Percentiles rank a stretch among this genome's conserved stretches.
Conservation (phyloP, 2,113 vertebrate genomes). For the Noctilio leporinus region DNA sequence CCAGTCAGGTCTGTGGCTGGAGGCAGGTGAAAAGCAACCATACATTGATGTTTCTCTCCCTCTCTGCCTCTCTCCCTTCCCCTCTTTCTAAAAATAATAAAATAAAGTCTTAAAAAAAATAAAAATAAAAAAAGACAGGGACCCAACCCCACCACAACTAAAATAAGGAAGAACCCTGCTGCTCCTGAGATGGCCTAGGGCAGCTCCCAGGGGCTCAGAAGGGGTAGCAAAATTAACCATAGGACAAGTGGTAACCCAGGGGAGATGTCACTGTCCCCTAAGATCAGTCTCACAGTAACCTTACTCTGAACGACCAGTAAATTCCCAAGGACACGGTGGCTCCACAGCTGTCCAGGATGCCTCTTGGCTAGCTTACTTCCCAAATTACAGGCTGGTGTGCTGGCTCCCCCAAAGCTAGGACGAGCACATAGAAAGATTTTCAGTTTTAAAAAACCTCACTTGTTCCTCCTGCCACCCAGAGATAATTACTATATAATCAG, state of each 20-base stretch:
- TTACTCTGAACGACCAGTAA: neutral
- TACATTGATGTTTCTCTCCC: too few relatives aligned
- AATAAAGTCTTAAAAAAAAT: too few relatives aligned
- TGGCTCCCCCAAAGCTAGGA: neutral
- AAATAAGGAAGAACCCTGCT: neutral
- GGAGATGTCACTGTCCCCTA: neutral
- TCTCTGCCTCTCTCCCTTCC: too few relatives aligned
- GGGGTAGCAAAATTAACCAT: neutral
- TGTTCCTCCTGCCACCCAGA: neutral
- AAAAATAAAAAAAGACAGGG: too few relatives aligned
- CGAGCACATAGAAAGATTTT: neutral
- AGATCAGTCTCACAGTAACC: neutral
- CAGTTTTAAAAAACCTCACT: neutral
- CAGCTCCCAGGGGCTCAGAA: neutral
- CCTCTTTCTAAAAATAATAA: too few relatives aligned
- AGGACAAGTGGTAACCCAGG: neutral
- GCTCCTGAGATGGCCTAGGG: neutral
- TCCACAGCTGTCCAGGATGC: neutral
- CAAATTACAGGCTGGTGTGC: neutral
- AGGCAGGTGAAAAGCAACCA: too few relatives aligned
- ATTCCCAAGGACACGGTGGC: neutral
- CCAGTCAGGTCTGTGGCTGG: too few relatives aligned
- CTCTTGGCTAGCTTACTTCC: neutral
- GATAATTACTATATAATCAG: neutral
- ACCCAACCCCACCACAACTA: neutral